Evolutionary conservation across 2,888 invertebrate species (phyloP).

Genomic region (Trimorus sp.): DNA sequence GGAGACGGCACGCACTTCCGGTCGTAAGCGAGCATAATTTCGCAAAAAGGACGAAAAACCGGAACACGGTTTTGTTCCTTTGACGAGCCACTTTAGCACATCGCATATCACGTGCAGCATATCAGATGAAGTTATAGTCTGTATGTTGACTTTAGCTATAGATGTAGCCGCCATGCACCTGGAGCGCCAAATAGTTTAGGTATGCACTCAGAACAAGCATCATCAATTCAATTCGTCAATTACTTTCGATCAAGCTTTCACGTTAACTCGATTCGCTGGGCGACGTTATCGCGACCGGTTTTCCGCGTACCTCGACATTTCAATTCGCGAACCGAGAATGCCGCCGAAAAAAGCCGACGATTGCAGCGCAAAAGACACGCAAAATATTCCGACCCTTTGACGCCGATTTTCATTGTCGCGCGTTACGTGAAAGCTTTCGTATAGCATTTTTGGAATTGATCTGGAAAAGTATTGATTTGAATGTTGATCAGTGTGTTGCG

Average conservation of each 20-base stretch:
- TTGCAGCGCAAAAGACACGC: too few relatives aligned
- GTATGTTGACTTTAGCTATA: constrained; percentile 80
- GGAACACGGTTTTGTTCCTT: constrained; percentile 39
- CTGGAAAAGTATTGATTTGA: too few relatives aligned
- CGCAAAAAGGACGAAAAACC: constrained; percentile 39
- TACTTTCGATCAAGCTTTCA: constrained; percentile 68
- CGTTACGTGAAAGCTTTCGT: too few relatives aligned
- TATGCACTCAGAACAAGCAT: constrained; percentile 80
- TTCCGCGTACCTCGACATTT: too few relatives aligned
- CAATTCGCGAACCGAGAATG: too few relatives aligned
- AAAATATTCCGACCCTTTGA: too few relatives aligned
- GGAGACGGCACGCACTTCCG: too few relatives aligned
- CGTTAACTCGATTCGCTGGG: constrained; percentile 43
- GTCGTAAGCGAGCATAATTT: constrained; percentile 30
- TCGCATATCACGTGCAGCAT: constrained; percentile 79
- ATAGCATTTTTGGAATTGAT: too few relatives aligned
- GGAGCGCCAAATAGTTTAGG: constrained; percentile 81
- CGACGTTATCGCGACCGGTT: too few relatives aligned
- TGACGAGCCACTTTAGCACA: constrained; percentile 72
- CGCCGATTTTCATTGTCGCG: too few relatives aligned
- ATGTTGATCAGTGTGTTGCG: too few relatives aligned
- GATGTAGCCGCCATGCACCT: constrained; percentile 80
- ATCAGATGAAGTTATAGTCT: constrained; percentile 79
- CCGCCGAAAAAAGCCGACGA: too few relatives aligned
- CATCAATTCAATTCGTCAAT: constrained; percentile 72